phyloP scores from a whole-genome alignment of 1,140 invertebrate genomes.

The Trigoniulus corallinus region DNA sequence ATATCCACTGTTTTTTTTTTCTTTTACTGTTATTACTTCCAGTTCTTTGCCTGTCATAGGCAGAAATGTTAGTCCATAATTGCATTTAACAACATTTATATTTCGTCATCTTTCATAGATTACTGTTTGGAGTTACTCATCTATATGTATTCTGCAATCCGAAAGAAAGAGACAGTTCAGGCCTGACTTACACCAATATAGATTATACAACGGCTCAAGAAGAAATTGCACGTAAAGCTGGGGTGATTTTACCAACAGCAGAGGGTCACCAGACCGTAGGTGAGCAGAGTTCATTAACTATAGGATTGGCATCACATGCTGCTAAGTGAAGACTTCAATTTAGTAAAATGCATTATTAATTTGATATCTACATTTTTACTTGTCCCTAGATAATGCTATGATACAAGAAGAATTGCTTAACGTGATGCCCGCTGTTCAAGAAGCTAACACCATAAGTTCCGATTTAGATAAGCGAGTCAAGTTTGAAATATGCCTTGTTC shows the following conservation, averaged over 20 bases:
- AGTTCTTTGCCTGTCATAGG: too few species aligned
- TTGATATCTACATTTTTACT: not conserved
- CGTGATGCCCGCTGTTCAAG: slow-evolving; percentile 36
- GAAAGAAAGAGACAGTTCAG: slow-evolving; percentile 23
- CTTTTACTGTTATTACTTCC: too few species aligned
- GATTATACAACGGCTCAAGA: slow-evolving; percentile 39
- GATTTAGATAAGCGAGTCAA: slow-evolving; percentile 37
- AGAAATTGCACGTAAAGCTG: slow-evolving; percentile 39
- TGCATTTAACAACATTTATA: too few species aligned
- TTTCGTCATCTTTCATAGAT: too few species aligned
- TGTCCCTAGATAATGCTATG: slow-evolving; percentile 26
- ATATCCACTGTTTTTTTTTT: too few species aligned
- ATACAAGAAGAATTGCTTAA: slow-evolving; percentile 41
- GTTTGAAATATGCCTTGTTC: slow-evolving; percentile 40
- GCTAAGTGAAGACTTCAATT: not conserved
- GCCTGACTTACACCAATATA: slow-evolving; percentile 27
- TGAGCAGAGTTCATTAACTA: not conserved
- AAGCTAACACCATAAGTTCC: slow-evolving; percentile 41
- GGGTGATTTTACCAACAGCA: slow-evolving; percentile 18
- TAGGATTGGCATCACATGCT: not conserved
- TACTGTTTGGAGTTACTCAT: slow-evolving; percentile 39
- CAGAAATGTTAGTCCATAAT: too few species aligned
- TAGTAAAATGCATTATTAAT: not conserved
- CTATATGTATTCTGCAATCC: slow-evolving; percentile 38
- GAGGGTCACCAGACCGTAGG: not conserved